Evolutionary conservation across 1,140 invertebrate genomes (phyloP).

Genomic region (Penaeus indicus): DNA sequence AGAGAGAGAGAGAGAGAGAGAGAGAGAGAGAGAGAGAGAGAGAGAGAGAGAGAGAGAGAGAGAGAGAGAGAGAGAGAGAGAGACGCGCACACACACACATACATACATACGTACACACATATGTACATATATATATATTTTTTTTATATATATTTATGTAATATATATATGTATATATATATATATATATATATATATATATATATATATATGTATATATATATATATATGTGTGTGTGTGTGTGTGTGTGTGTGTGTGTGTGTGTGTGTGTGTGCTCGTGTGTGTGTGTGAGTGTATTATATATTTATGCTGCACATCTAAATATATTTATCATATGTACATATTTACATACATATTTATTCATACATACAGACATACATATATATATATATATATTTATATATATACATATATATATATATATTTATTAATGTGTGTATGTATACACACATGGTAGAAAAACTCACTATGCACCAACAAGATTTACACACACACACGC

Average conservation of each 20-base stretch:
- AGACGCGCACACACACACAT: not conserved
- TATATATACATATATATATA: not conserved
- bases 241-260: slow-evolving; percentile 14
- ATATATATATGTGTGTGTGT: slow-evolving; percentile 2
- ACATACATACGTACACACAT: no score
- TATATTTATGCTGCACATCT: no score
- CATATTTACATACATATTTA: slow-evolving; percentile 9
- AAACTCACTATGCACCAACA: not conserved
- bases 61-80: no score
- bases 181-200: slow-evolving; percentile 6
- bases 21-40: no score
- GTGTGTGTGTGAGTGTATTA: slow-evolving; percentile 5
- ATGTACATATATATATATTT: no score
- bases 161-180: slow-evolving; percentile 14
- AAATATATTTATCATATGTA: not conserved
- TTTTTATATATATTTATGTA: slow-evolving; percentile 6
- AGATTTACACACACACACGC: not conserved
- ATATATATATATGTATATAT: slow-evolving; percentile 6
- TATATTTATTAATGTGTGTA: not conserved
- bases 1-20: no score
- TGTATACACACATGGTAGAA: no score
- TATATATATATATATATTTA: not conserved
- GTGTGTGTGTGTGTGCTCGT: not conserved
- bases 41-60: no score
- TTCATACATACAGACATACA: slow-evolving; percentile 4